Evolutionary conservation across 2,797 vertebrate genomes (phyloP).

Genomic region (Hydrophis major): DNA sequence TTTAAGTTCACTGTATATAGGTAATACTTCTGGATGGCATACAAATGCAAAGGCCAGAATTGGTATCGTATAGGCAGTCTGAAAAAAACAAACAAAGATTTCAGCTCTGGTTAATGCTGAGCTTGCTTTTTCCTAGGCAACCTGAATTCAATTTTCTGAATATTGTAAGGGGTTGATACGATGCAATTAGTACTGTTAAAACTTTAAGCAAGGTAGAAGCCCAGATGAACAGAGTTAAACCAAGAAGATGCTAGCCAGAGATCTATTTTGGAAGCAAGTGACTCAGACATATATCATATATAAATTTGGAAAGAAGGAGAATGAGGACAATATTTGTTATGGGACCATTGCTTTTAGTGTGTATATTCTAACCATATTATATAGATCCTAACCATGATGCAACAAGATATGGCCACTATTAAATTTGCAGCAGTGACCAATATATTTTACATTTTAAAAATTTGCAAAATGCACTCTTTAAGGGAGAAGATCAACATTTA

Average conservation of each 20-base stretch:
- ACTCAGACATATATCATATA: background rate
- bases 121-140: background rate
- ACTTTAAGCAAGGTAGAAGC: background rate
- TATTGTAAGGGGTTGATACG: background rate
- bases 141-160: conserved; percentile 23
- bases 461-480: background rate
- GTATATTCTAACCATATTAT: background rate
- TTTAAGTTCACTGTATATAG: conserved; percentile 98
- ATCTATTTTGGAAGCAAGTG: background rate
- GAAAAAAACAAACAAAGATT: conserved; percentile 48
- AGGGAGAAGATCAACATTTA: background rate
- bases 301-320: background rate
- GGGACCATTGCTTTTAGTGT: background rate
- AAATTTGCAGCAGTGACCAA: background rate
- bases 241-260: background rate
- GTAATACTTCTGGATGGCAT: conserved; percentile 96
- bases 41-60: conserved; percentile 98
- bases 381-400: background rate
- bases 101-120: conserved; percentile 45
- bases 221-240: background rate
- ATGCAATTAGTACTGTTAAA: background rate
- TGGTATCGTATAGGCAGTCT: conserved; percentile 95
- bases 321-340: background rate
- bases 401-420: background rate
- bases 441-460: background rate